Evolutionary conservation across 1,140 invertebrate genomes (phyloP).

Genomic region (Formica exsecta): DNA sequence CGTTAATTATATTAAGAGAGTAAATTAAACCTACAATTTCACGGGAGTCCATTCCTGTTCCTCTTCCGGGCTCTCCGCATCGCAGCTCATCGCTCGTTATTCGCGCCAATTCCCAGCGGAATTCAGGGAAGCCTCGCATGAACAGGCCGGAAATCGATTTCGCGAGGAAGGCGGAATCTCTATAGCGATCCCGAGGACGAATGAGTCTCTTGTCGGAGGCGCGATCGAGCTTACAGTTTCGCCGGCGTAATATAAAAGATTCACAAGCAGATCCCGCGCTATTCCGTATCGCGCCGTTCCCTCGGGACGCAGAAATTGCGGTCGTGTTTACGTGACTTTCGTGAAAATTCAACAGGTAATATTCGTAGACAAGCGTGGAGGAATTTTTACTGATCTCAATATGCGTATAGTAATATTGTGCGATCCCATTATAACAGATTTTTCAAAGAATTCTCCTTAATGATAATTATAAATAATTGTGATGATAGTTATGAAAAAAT

Average conservation of each 20-base stretch:
- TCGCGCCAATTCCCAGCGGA: constrained; percentile 38
- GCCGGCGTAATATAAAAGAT: constrained; percentile 57
- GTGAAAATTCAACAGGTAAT: constrained; percentile 71
- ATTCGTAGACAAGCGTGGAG: background rate
- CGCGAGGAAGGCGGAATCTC: constrained; percentile 7
- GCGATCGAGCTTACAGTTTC: constrained; percentile 46
- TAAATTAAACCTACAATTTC: constrained; percentile 72
- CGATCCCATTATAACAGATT: constrained; percentile 3
- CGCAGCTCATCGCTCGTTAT: constrained; percentile 60
- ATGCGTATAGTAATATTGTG: background rate
- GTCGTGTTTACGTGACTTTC: constrained; percentile 4
- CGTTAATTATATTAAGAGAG: constrained; percentile 20
- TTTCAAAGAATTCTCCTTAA: background rate
- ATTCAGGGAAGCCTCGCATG: constrained; percentile 49
- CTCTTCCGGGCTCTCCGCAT: constrained; percentile 58
- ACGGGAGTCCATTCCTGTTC: constrained; percentile 63
- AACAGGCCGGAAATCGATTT: constrained; percentile 57
- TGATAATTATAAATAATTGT: too few species aligned
- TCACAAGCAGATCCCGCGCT: constrained; percentile 29
- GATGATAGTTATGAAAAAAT: background rate
- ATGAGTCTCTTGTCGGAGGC: constrained; percentile 50
- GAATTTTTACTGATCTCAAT: constrained; percentile 3
- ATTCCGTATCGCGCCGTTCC: constrained; percentile 22
- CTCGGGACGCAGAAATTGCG: constrained; percentile 42
- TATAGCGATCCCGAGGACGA: constrained; percentile 27